Evolutionary conservation across 2,113 vertebrate genomes (phyloP).

Genomic region (Limanda limanda): DNA sequence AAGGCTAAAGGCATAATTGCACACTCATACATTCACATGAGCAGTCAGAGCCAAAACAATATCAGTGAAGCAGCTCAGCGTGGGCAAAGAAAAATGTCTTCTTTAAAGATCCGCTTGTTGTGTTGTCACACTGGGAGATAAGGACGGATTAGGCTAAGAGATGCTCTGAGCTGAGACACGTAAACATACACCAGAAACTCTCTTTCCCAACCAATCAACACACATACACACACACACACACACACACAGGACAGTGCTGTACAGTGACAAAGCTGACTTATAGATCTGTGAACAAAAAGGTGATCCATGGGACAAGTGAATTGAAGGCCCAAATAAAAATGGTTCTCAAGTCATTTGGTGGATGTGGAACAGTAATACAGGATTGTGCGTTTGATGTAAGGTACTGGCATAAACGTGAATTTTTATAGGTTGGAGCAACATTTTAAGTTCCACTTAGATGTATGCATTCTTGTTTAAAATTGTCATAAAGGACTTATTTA

Average conservation of each 20-base stretch:
- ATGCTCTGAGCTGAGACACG: constrained; percentile 77
- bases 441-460: too few relatives aligned
- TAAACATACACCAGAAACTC: constrained; percentile 71
- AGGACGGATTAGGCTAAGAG: constrained; percentile 77
- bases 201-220: constrained; percentile 43
- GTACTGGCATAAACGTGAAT: background rate
- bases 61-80: constrained; percentile 58
- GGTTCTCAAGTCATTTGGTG: background rate
- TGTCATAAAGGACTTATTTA: too few relatives aligned
- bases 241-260: background rate
- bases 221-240: constrained; percentile 29
- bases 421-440: too few relatives aligned
- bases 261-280: background rate
- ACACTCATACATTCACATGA: constrained; percentile 21
- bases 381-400: background rate
- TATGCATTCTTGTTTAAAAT: too few relatives aligned
- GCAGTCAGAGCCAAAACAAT: constrained; percentile 46
- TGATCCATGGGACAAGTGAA: background rate
- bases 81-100: constrained; percentile 71
- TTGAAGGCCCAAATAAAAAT: background rate
- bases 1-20: constrained; percentile 9
- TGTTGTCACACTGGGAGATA: constrained; percentile 75
- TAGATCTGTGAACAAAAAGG: background rate
- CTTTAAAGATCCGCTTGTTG: constrained; percentile 79
- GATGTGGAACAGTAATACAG: background rate